These are phyloP conservation scores for Menidia menidia DNA, from an alignment of 2,797 vertebrate genomes.

Conservation along the genomic window DNA sequence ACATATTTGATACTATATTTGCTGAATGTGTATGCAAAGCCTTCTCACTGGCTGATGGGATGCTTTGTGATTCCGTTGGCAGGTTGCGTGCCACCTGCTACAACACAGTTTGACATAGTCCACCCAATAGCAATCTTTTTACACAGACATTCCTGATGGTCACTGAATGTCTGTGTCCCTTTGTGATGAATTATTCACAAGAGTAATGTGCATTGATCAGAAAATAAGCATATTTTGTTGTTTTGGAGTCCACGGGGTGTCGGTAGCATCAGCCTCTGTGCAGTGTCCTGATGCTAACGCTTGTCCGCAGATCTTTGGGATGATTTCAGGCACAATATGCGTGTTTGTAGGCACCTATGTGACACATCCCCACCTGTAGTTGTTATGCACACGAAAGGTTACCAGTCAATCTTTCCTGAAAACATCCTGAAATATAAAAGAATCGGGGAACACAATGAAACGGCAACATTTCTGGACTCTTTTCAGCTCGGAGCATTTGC, in stretches of 20 bases:
- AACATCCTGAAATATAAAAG: background rate
- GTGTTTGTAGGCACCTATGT: background rate
- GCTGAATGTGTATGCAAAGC: constrained; percentile 35
- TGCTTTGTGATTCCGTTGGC: constrained; percentile 25
- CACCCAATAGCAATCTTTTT: constrained; percentile 40
- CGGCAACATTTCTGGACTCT: constrained; percentile 2
- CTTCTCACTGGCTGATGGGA: constrained; percentile 12
- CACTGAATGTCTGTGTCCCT: constrained; percentile 14
- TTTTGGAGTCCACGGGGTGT: background rate
- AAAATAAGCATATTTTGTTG: constrained; percentile 2
- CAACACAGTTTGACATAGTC: constrained; percentile 45
- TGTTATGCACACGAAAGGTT: background rate
- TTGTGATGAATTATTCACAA: constrained; percentile 16
- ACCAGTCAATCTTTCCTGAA: background rate
- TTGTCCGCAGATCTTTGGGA: background rate
- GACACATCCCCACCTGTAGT: background rate
- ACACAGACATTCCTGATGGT: constrained; percentile 6
- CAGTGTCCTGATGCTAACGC: background rate
- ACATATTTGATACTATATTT: background rate
- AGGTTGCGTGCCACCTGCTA: constrained; percentile 37
- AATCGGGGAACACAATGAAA: background rate
- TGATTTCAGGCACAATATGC: constrained; percentile 4
- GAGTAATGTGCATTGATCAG: constrained; percentile 18
- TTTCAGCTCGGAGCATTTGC: constrained; percentile 7
- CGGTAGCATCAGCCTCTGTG: background rate